These are phyloP conservation scores for Noctua janthina DNA, from an alignment of 2,888 invertebrate genomes.

Conservation along the genomic window DNA sequence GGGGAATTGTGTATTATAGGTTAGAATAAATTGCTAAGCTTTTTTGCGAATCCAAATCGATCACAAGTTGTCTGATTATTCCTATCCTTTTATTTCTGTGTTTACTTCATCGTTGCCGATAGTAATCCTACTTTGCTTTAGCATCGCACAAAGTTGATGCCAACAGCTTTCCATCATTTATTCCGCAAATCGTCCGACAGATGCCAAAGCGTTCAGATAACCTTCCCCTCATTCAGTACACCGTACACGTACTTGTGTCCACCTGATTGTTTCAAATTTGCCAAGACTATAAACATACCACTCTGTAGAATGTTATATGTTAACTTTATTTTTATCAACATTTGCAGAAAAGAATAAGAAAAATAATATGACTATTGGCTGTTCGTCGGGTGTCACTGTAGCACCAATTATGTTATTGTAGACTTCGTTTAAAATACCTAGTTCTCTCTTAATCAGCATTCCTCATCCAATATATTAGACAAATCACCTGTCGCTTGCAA, in stretches of 20 bases:
- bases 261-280: constrained; percentile 30
- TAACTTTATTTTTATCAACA: not conserved
- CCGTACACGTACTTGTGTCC: constrained; percentile 34
- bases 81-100: not conserved
- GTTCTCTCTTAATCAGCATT: not conserved
- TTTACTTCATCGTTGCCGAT: not conserved
- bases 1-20: not conserved
- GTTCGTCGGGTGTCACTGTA: not conserved
- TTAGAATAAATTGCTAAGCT: not conserved
- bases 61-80: not conserved
- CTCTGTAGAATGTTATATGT: not conserved
- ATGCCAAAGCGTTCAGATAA: constrained; percentile 41
- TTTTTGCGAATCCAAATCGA: not conserved
- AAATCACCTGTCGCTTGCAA: not conserved
- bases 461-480: not conserved
- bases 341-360: not conserved
- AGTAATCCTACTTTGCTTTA: constrained; percentile 32
- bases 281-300: constrained; percentile 30
- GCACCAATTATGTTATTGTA: not conserved
- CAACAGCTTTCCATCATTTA: constrained; percentile 51
- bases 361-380: not conserved
- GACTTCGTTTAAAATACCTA: not conserved
- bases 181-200: constrained; percentile 31
- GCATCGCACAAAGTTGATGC: constrained; percentile 11
- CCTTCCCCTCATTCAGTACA: constrained; percentile 26